These are phyloP conservation scores for Brenthis daphne DNA, from an alignment of 2,888 invertebrate species.

Conservation along the genomic window DNA sequence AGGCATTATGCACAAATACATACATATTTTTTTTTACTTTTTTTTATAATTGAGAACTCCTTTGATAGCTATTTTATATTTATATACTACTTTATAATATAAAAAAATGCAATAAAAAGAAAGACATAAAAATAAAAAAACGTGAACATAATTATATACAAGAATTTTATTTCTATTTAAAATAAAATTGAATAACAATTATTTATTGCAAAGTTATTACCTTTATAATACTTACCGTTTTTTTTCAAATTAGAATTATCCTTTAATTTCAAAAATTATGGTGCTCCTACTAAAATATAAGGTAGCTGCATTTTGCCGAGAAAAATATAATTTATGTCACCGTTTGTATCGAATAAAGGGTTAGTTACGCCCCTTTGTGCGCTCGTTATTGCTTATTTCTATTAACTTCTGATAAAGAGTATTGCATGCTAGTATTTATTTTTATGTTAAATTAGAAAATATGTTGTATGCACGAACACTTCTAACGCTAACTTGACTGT, in stretches of 20 bases:
- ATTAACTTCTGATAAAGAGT: conserved; percentile 38
- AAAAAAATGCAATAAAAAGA: too few relatives aligned
- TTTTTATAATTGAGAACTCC: too few relatives aligned
- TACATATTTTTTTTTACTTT: too few relatives aligned
- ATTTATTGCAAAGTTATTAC: too few relatives aligned
- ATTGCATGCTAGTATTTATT: background rate
- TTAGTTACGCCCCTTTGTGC: conserved; percentile 41
- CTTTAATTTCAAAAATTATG: conserved; percentile 14
- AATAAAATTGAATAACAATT: background rate
- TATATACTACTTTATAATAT: too few relatives aligned
- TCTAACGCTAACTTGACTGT: too few relatives aligned
- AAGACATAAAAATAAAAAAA: too few relatives aligned
- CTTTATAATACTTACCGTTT: background rate
- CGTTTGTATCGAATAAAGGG: conserved; percentile 44
- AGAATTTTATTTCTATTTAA: background rate
- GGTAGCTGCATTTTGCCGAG: conserved; percentile 43
- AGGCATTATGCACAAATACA: too few relatives aligned
- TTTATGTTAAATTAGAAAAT: background rate
- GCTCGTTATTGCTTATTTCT: conserved; percentile 41
- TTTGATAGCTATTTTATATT: too few relatives aligned
- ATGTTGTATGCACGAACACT: too few relatives aligned
- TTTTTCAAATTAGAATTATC: background rate
- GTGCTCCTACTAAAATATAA: conserved; percentile 39
- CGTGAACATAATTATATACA: background rate
- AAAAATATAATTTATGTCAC: conserved; percentile 45